Base-by-base conservation (phyloP, 2,888 invertebrate species). In the Caenorhabditis imperialis region DNA sequence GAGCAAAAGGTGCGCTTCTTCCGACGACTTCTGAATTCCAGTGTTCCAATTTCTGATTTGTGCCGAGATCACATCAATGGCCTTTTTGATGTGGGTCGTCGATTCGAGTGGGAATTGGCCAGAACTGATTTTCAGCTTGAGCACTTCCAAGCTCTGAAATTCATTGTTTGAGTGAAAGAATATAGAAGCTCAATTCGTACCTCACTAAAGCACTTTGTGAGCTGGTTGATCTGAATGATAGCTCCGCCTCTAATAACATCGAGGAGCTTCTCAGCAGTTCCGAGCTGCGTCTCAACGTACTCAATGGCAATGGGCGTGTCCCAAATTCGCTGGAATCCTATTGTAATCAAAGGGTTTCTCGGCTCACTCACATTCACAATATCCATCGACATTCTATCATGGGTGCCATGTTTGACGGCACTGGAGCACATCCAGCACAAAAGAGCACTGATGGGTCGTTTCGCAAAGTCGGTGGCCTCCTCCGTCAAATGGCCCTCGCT, bases 391-490 rank as follows among this genome's bases (percentile, higher is more conserved):
- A 51, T 51, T 25, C 23, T 37, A 35, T 51, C 37, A 23, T 51
- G 51, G 1, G 7, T 23, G 3, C n/a, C 18, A 16, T 51, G 51
- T n/a, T 23, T 12, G 2, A n/a, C 7, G 12, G 16, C 16, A 1
- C 12, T 12, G 8, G 58, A 23, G 25, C 58, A 58, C 16, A 27
- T 18, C 12, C 16, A 27, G 12, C 58, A 58, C 2, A 58, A 18
- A 12, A 58, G 30, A 5, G 23, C 3, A n/a, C 47, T 48, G 38
- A 58, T 38, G 6, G 58, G 58, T 14, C 58, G 47, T 20, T 48
- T 58, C 14, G 48, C 48, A 18, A 48, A 58, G 48, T 58, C 58
- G 6, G 58, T 48, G 5, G 38, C 38, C 37, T 58, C 58, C 12
- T 38, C 58, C n/a, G 18, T 25, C 16, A 3, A 25, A 2, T 27